Base-by-base conservation (phyloP, 1,140 invertebrate genomes). In the Ditylenchus dipsaci region DNA sequence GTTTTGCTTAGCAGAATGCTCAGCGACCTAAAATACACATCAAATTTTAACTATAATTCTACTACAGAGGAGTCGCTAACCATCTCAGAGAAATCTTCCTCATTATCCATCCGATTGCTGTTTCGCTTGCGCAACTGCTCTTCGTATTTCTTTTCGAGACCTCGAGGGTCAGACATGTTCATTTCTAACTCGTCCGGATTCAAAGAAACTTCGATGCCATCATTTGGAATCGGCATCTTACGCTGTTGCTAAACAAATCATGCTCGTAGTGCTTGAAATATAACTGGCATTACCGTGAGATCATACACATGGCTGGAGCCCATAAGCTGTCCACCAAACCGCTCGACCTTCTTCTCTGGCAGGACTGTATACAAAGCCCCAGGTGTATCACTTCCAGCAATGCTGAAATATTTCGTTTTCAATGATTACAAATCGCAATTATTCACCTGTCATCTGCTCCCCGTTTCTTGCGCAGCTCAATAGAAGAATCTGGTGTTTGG, bases 21-120 rank as follows among this genome's bases (percentile, higher is more conserved):
- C 67, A 30, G 67, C 67, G 27, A 68, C 62, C 62, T 64, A n/a
- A 1, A 64, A 64, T 38, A 23, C 1, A 21, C n/a, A 58, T 1
- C n/a, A 9, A 63, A 19, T 5, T 23, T 1, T 33, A 29, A 57
- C 38, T 65, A 33, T 9, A 71, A 71, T 17, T n/a, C n/a, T n/a
- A n/a, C n/a, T n/a, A n/a, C n/a, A n/a, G n/a, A n/a, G n/a, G n/a
- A n/a, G n/a, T n/a, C n/a, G n/a, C 93, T 93, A 69, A 97, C 88
- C 93, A 98, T 96, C 82, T 98, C 95, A 23, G 92, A 95, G 15
- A 97, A 87, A 87, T 97, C 95, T 86, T 97, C 95, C 72, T 92
- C 70, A 23, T 81, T 71, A 90, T 89, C 38, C 91, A 84, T 66
- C 26, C 72, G 42, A 53, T 38, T 72, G 19, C 42, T 57, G 13